phyloP scores from a whole-genome alignment of 2,113 vertebrate species.

The Amphiprion percula region DNA sequence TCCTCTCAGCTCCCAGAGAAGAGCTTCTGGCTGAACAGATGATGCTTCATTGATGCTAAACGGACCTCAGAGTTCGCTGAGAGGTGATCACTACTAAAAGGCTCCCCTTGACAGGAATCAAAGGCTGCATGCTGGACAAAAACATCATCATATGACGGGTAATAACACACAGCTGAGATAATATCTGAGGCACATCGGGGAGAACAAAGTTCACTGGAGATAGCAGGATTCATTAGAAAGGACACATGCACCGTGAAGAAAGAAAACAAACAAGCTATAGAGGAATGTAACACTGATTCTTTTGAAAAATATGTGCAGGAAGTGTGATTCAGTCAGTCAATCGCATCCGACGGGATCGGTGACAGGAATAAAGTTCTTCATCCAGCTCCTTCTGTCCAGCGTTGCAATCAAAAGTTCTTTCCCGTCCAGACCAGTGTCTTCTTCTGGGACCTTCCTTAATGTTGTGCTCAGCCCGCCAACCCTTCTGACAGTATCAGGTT shows the following conservation, averaged over 20 bases:
- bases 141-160: slow-evolving; percentile 55
- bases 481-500: too few species aligned
- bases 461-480: too few species aligned
- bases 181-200: slow-evolving; percentile 11
- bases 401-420: too few species aligned
- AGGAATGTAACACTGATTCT: not conserved
- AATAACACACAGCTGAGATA: slow-evolving; percentile 1
- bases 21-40: slow-evolving; percentile 1
- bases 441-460: too few species aligned
- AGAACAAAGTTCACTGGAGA: slow-evolving; percentile 4
- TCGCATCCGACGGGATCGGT: too few species aligned
- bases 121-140: slow-evolving; percentile 34
- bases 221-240: not conserved
- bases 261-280: not conserved
- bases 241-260: not conserved
- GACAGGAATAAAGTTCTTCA: too few species aligned
- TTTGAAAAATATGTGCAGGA: too few species aligned
- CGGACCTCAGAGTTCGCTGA: slow-evolving; percentile 5
- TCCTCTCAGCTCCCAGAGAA: not conserved
- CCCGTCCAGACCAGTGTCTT: too few species aligned
- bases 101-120: slow-evolving; percentile 4
- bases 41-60: not conserved
- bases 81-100: not conserved
- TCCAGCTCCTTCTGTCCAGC: too few species aligned
- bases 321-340: too few species aligned